These are phyloP conservation scores for Lineus longissimus DNA, from an alignment of 1,140 invertebrate genomes.

Conservation along the genomic window DNA sequence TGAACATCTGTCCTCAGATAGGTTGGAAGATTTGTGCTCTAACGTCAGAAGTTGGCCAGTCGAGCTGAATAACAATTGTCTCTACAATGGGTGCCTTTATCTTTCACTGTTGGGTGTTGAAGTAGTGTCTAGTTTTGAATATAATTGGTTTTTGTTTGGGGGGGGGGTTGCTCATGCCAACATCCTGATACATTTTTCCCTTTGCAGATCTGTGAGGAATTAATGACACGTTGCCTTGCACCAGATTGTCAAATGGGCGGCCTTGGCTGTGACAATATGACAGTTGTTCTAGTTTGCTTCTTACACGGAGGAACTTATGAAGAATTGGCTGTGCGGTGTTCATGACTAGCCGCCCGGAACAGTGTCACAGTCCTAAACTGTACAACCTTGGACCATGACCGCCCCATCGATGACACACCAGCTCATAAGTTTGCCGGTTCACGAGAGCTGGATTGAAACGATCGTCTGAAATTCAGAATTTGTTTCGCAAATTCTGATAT, in stretches of 20 bases:
- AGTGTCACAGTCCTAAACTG: neutral
- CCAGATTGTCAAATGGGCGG: conserved; percentile 95
- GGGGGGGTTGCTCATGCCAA: no score
- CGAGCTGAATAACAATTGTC: neutral
- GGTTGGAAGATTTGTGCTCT: neutral
- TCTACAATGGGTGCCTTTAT: no score
- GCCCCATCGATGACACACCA: neutral
- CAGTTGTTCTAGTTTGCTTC: conserved; percentile 81
- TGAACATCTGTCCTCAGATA: neutral
- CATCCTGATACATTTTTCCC: neutral
- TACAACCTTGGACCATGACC: neutral
- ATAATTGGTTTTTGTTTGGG: neutral
- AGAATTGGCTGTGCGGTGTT: conserved; percentile 58
- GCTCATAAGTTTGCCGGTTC: neutral
- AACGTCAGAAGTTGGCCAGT: neutral
- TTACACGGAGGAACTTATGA: conserved; percentile 72
- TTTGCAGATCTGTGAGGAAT: conserved; percentile 82
- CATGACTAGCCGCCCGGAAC: conserved; percentile 25
- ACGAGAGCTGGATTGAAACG: neutral
- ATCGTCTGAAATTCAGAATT: neutral
- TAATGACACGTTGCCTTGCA: conserved; percentile 89
- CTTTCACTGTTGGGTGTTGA: neutral
- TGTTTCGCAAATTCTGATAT: no score
- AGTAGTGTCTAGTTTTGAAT: neutral
- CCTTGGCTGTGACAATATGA: conserved; percentile 98